Evolutionary conservation across 2,888 invertebrate genomes (phyloP).

Genomic region (Drosophila pegasa): DNA sequence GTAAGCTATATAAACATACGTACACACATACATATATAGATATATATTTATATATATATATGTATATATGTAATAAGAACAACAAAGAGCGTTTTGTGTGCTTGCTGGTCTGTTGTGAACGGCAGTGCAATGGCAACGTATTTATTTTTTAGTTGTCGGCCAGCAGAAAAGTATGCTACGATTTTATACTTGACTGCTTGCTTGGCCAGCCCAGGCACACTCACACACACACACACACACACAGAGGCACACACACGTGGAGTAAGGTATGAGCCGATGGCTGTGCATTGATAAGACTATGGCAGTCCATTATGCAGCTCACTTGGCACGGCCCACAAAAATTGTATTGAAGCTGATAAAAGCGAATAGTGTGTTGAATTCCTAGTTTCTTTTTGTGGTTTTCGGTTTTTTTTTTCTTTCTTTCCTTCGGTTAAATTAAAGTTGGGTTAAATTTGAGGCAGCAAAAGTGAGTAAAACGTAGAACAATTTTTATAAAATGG

Average conservation of each 20-base stretch:
- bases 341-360: constrained; percentile 54
- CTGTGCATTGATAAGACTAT: constrained; percentile 66
- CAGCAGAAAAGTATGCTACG: constrained; percentile 63
- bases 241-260: constrained; percentile 3
- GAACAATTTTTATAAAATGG: background rate
- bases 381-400: background rate
- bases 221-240: constrained; percentile 6
- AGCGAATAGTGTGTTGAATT: constrained; percentile 38
- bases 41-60: constrained; percentile 9
- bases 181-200: constrained; percentile 50
- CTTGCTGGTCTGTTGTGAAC: constrained; percentile 10
- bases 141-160: constrained; percentile 35
- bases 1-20: constrained; percentile 14
- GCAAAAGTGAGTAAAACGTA: background rate
- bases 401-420: too few species aligned
- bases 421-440: constrained; percentile 20
- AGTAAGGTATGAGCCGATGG: constrained; percentile 48
- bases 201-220: constrained; percentile 14
- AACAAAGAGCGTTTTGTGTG: constrained; percentile 22
- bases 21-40: constrained; percentile 2
- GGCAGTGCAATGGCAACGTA: constrained; percentile 37
- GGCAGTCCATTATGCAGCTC: constrained; percentile 75
- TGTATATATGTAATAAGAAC: constrained; percentile 18
- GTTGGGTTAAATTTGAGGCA: constrained; percentile 3
- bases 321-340: constrained; percentile 57